A percentile compares a stretch with the other conserved stretches of the same genome.
Conservation (phyloP, 2,888 invertebrate genomes). For the Diaperis boleti region DNA sequence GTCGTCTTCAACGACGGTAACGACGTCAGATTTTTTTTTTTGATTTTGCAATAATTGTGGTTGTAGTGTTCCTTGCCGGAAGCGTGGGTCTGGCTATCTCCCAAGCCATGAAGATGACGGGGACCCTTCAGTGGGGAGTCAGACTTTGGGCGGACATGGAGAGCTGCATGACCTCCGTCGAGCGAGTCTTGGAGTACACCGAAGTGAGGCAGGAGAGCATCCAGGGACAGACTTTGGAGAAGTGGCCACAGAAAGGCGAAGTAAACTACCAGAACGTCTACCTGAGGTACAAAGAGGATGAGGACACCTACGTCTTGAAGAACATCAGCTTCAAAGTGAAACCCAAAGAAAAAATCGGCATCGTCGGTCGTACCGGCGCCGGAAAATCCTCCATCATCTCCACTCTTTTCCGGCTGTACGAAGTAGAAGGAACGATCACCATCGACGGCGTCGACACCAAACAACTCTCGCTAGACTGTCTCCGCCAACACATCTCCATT, state of each 20-base stretch:
- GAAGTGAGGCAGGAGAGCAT: slow-evolving; percentile 64
- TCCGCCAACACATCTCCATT: slow-evolving; percentile 68
- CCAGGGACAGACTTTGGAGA: slow-evolving; percentile 68
- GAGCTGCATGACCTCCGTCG: slow-evolving; percentile 90
- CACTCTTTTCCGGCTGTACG: slow-evolving; percentile 82
- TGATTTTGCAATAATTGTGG: no score
- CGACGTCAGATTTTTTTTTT: slow-evolving; percentile 18
- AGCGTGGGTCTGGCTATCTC: slow-evolving; percentile 68
- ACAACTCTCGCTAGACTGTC: slow-evolving; percentile 65
- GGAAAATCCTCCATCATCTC: slow-evolving; percentile 85
- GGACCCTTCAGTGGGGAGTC: slow-evolving; percentile 72
- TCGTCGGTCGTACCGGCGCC: slow-evolving; percentile 87
- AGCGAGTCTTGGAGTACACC: slow-evolving; percentile 74
- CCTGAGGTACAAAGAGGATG: slow-evolving; percentile 78
- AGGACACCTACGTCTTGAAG: slow-evolving; percentile 76
- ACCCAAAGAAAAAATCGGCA: slow-evolving; percentile 79
- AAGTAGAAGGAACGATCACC: slow-evolving; percentile 80
- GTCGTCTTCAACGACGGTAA: slow-evolving; percentile 50
- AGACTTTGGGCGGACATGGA: slow-evolving; percentile 86
- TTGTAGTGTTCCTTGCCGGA: slow-evolving; percentile 65
- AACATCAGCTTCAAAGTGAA: slow-evolving; percentile 76
- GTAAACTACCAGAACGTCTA: slow-evolving; percentile 73
- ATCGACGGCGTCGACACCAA: slow-evolving; percentile 56
- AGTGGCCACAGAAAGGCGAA: slow-evolving; percentile 80
- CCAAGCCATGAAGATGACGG: slow-evolving; percentile 71